Conservation (phyloP, 2,113 vertebrate species). For the Mohoua ochrocephala region DNA sequence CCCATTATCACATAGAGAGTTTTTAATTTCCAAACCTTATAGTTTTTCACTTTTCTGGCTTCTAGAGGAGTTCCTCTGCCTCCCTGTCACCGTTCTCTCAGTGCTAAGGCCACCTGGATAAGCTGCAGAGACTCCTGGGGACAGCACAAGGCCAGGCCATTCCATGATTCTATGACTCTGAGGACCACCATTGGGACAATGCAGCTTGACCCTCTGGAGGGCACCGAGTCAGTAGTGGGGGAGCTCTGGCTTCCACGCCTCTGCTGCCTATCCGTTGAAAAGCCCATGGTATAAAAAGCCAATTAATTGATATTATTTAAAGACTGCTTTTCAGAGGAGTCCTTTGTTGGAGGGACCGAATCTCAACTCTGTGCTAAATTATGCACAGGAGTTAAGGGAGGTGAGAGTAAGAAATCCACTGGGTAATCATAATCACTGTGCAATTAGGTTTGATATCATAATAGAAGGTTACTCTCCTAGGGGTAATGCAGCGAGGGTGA, state of each 20-base stretch:
- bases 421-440: conserved; percentile 54
- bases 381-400: conserved; percentile 44
- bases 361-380: conserved; percentile 20
- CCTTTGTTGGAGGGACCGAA: background rate
- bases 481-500: conserved; percentile 56
- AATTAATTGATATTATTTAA: conserved; percentile 53
- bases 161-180: background rate
- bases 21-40: background rate
- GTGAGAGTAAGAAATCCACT: conserved; percentile 50
- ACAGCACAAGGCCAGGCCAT: background rate
- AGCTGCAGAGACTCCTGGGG: background rate
- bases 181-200: background rate
- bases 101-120: background rate
- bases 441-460: conserved; percentile 66
- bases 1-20: background rate
- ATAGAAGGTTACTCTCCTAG: conserved; percentile 61
- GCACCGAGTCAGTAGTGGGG: background rate
- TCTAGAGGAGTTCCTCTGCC: background rate
- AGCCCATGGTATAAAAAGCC: background rate
- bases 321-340: background rate
- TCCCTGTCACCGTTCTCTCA: background rate
- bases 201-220: background rate
- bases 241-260: background rate
- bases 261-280: background rate
- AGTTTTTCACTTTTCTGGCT: background rate